These are phyloP conservation scores for Anser brachyrhynchus DNA, from an alignment of 2,113 vertebrate species.

Conservation along the genomic window DNA sequence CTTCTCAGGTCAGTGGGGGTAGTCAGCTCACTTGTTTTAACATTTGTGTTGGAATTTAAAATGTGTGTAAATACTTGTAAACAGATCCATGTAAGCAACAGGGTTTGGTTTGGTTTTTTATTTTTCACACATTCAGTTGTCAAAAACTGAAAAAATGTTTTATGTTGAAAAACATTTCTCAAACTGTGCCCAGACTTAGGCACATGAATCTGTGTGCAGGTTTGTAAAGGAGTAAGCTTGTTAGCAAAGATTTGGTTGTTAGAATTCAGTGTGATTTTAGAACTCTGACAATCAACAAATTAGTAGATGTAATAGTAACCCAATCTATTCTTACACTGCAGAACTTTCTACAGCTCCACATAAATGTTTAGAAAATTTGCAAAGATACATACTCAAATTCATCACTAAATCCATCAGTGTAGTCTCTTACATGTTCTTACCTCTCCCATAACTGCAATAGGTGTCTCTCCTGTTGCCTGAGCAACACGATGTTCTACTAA, in stretches of 20 bases:
- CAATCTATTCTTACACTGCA: not conserved
- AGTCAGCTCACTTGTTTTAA: not conserved
- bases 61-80: not conserved
- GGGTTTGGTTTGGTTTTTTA: not conserved
- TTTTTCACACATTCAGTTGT: not conserved
- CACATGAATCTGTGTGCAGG: not conserved
- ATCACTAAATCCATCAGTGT: not conserved
- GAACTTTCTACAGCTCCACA: not conserved
- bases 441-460: constrained; percentile 87
- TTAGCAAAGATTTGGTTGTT: not conserved
- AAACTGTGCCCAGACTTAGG: not conserved
- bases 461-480: constrained; percentile 85
- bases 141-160: not conserved
- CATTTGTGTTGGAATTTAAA: not conserved
- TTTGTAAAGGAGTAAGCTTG: not conserved
- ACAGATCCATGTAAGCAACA: not conserved
- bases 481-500: constrained; percentile 86
- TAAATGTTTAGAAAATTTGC: not conserved
- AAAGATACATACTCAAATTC: not conserved
- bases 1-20: not conserved
- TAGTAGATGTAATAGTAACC: not conserved
- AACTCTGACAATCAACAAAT: not conserved
- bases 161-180: not conserved
- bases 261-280: not conserved
- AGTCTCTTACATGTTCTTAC: constrained; percentile 68